These are phyloP conservation scores for Xenopus laevis DNA, from an alignment of 2,113 vertebrate genomes.

Conservation along the genomic window DNA sequence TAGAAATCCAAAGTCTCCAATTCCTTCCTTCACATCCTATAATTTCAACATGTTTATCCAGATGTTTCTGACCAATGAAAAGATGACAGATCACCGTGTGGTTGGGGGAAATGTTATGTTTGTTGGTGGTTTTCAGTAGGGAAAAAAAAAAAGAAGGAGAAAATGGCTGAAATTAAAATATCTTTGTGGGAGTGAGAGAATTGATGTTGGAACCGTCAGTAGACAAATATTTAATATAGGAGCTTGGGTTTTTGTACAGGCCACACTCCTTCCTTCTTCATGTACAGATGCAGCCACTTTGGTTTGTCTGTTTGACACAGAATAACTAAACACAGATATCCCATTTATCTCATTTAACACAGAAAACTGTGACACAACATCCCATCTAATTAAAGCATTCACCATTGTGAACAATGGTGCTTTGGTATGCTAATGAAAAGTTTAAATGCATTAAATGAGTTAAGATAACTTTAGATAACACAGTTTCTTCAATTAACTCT, in stretches of 20 bases:
- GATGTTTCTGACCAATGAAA: slow-evolving; percentile 9
- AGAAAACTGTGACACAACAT: too few species aligned
- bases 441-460: too few species aligned
- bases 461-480: too few species aligned
- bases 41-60: not conserved
- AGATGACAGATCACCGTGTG: not conserved
- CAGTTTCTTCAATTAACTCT: too few species aligned
- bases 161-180: slow-evolving; percentile 5
- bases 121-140: not conserved
- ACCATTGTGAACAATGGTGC: too few species aligned
- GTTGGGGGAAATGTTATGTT: not conserved
- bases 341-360: too few species aligned
- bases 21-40: not conserved
- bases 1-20: not conserved
- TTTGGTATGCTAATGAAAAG: too few species aligned
- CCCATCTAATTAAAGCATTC: too few species aligned
- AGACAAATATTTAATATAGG: not conserved
- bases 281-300: too few species aligned
- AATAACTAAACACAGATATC: too few species aligned
- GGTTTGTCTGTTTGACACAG: too few species aligned
- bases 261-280: not conserved
- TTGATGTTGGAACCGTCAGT: not conserved
- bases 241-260: not conserved
- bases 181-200: slow-evolving; percentile 4
- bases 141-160: too few species aligned